Evolutionary conservation across 1,140 invertebrate genomes (phyloP), one percentile per base, ranked within the genome.

Genomic region (Oryctes rhinoceros): DNA sequence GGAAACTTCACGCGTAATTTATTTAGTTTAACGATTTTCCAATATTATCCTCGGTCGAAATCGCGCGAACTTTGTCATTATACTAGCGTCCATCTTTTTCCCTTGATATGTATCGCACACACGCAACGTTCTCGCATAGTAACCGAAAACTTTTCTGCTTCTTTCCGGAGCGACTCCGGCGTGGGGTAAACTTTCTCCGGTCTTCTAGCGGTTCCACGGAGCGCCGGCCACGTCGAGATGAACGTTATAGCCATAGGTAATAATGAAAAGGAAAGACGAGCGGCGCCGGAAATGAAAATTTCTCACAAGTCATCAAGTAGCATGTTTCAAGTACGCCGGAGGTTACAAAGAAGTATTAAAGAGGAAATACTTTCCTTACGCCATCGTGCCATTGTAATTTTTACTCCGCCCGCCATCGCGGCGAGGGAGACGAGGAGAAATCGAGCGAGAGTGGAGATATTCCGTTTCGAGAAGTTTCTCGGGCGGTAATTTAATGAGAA

Each of bases 261-360:
- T 59, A 59, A 59, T 59, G 53, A 59, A 59, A 59, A 59, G 53
- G 53, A 59, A 59, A 18, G 53, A 59, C 39, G 39, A 59, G 53
- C 53, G 13, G 18, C 53, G 53, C 53, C 53, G 53, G 53, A 59
- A 59, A 59, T 59, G 53, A 59, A 59, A 59, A 59, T 59, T 59
- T 59, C 53, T 59, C 53, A 59, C 53, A 59, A 59, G 53, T 59
- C 53, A 59, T 59, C 53, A 59, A 59, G 53, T 59, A 59, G 53
- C 53, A 59, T 59, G 53, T 59, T 59, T 59, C 53, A 59, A 59
- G 53, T 59, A 59, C 18, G 53, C 53, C 53, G 7, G 53, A 44
- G 53, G 53, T 59, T 59, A 59, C 53, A 59, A 59, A 59, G 53
- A 59, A 59, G 18, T 59, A 59, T 59, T 59, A 59, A 59, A 59